phyloP scores from a whole-genome alignment of 2,113 vertebrate species.

The Neomonachus schauinslandi region DNA sequence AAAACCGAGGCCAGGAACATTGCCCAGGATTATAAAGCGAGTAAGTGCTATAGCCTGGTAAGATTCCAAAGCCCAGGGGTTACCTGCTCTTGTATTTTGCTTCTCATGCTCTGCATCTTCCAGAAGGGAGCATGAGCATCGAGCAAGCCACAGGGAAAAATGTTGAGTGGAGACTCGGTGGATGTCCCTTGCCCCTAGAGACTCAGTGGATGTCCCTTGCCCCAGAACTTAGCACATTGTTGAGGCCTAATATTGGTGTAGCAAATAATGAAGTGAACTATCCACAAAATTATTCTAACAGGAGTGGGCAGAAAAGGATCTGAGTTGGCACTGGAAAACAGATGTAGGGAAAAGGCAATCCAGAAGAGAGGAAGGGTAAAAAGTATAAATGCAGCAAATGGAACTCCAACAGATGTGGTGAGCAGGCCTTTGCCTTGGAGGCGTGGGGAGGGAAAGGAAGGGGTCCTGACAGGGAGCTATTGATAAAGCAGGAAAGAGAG shows the following conservation, averaged over 20 bases:
- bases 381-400: neutral
- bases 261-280: neutral
- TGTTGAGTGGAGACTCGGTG: rapidly evolving
- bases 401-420: neutral
- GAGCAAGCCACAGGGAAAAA: neutral
- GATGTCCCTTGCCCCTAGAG: neutral
- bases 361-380: neutral
- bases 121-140: neutral
- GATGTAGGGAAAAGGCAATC: neutral
- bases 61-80: neutral
- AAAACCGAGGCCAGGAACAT: neutral
- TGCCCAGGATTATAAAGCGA: neutral
- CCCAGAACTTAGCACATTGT: no score
- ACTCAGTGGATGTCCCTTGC: neutral
- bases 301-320: neutral
- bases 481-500: neutral
- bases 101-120: neutral
- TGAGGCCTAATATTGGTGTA: neutral
- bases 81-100: neutral
- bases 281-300: neutral
- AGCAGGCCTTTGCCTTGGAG: neutral
- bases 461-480: neutral
- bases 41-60: neutral
- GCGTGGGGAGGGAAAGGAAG: neutral
- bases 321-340: neutral